These are phyloP conservation scores for Opisthocomus hoazin DNA, from an alignment of 2,113 vertebrate species.

Conservation along the genomic window DNA sequence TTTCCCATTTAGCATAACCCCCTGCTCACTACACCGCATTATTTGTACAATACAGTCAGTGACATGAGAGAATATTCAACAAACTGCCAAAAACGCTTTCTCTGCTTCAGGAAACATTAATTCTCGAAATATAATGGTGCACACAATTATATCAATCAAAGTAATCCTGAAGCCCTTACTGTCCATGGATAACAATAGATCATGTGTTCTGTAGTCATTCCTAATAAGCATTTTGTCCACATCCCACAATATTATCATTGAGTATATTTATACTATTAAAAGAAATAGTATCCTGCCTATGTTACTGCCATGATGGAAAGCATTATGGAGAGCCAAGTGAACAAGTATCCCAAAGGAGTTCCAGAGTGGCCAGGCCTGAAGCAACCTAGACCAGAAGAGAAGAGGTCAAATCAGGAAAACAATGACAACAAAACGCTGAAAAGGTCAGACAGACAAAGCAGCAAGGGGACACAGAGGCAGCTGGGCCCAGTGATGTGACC, in stretches of 20 bases:
- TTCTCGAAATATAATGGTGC: neutral
- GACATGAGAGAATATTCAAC: neutral
- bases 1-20: neutral
- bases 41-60: neutral
- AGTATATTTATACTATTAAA: neutral
- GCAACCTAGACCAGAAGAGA: neutral
- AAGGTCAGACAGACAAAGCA: neutral
- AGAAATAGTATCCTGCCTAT: neutral
- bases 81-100: neutral
- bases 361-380: neutral
- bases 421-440: neutral
- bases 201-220: fast-evolving
- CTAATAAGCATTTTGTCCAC: neutral
- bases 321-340: neutral
- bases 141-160: neutral
- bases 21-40: neutral
- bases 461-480: neutral
- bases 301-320: neutral
- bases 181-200: neutral
- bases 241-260: neutral
- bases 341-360: neutral
- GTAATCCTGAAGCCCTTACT: neutral
- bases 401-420: neutral
- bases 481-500: neutral
- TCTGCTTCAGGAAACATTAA: neutral